Evolutionary conservation across 2,888 invertebrate species (phyloP).

Genomic region (Oscheius myriophilus): DNA sequence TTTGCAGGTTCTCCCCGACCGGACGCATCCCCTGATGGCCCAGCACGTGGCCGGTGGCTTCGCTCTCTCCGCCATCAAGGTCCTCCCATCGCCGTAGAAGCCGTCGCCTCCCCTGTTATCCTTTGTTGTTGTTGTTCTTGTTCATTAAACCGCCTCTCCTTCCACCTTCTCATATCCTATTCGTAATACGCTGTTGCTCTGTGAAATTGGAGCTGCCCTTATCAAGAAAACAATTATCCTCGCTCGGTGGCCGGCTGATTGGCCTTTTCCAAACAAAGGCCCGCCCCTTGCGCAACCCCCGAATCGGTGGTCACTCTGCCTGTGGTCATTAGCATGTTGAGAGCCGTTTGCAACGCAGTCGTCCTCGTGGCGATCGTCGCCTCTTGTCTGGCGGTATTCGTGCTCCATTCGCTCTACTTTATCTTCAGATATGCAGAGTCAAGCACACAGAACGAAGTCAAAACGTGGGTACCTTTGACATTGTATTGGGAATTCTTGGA

Average conservation of each 20-base stretch:
- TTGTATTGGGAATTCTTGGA: too few species aligned
- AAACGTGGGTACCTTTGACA: slow-evolving; percentile 48
- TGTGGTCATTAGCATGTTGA: slow-evolving; percentile 19
- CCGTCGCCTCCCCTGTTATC: neutral
- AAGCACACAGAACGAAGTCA: slow-evolving; percentile 46
- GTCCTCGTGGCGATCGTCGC: slow-evolving; percentile 44
- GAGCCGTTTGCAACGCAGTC: slow-evolving; percentile 34
- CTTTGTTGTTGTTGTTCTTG: neutral
- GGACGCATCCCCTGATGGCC: slow-evolving; percentile 92
- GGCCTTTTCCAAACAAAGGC: slow-evolving; percentile 17
- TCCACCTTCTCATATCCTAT: neutral
- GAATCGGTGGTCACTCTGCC: neutral
- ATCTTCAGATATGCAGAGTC: slow-evolving; percentile 49
- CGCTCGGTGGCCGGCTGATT: neutral
- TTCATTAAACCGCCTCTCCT: slow-evolving; percentile 1
- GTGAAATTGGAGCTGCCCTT: slow-evolving; percentile 19
- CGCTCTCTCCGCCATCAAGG: slow-evolving; percentile 80
- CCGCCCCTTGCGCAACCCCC: slow-evolving; percentile 26
- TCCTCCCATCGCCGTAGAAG: slow-evolving; percentile 42
- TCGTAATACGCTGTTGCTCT: slow-evolving; percentile 6
- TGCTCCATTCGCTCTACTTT: slow-evolving; percentile 58
- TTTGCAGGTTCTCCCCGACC: slow-evolving; percentile 71
- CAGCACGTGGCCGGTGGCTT: slow-evolving; percentile 91
- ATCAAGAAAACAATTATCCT: slow-evolving; percentile 29
- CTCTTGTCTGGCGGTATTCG: slow-evolving; percentile 51